Base-by-base conservation (phyloP, 2,888 invertebrate genomes). In the Diarsia rubi region DNA sequence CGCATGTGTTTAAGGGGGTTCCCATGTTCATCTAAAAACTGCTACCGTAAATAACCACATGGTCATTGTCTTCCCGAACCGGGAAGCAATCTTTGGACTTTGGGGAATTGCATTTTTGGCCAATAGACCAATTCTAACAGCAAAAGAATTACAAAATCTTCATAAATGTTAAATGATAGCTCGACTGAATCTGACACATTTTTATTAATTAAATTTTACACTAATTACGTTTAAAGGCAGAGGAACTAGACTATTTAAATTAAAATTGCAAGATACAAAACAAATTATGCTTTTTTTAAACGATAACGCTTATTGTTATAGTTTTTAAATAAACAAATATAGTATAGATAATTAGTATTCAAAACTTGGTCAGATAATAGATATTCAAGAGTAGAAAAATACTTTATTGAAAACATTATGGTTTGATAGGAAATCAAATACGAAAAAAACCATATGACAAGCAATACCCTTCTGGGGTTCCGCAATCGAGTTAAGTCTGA, bases 141-240 rank as follows among this genome's bases (percentile, higher is more conserved):
- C 37, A 4, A 44, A 1, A 54, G 11, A 73, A 73, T 44, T 0
- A 73, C 71, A 5, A 71, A 82, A 75, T 70, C 42, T 73, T 83
- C 83, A 82, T 66, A 82, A 83, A 65, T 65, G 27, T 76, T 54
- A 12, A 45, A 14, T 31, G 49, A 44, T 78, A 82, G 62, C 24
- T 65, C 27, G 49, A 78, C 60, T 24, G 19, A 47, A 68, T 62
- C 67, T 24, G 57, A 71, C 31, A 72, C 11, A 37, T 45, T 69
- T 47, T 57, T 37, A 63, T 49, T 57, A 24, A 59, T 78, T 68
- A 19, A 62, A 78, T 69, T 45, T 49, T 75, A 78, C 63, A 21
- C 66, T 82, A 72, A 70, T 70, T 70, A 82, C 31, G 5, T 73
- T 70, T 75, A n/a, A 12, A 75, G 79, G 67, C 79, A 82, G 79